phyloP scores from a whole-genome alignment of 2,797 vertebrate genomes.

The Xyrichtys novacula region DNA sequence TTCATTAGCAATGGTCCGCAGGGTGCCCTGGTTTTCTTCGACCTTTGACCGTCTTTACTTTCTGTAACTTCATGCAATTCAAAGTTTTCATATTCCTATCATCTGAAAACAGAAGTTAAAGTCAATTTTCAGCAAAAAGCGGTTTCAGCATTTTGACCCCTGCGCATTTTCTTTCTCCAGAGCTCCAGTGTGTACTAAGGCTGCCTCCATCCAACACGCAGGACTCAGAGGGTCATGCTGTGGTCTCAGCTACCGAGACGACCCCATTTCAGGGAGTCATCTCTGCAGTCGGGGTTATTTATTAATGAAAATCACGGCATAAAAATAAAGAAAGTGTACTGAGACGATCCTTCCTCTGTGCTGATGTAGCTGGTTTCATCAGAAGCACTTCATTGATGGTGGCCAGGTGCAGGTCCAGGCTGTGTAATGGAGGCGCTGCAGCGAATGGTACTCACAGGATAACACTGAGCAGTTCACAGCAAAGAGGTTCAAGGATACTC shows the following conservation, averaged over 20 bases:
- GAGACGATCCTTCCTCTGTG: background rate
- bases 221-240: constrained; percentile 2
- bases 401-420: background rate
- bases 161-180: background rate
- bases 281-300: background rate
- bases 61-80: background rate
- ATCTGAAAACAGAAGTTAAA: background rate
- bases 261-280: background rate
- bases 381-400: background rate
- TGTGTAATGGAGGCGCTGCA: background rate
- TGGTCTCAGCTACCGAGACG: background rate
- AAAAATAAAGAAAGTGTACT: background rate
- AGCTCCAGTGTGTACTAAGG: constrained; percentile 1
- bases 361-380: background rate
- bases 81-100: background rate
- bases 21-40: background rate
- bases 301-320: background rate
- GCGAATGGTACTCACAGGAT: background rate
- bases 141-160: background rate
- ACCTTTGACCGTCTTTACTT: background rate
- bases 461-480: background rate
- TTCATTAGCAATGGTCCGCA: background rate
- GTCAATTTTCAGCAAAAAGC: constrained; percentile 6
- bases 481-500: background rate
- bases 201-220: background rate